Evolutionary conservation across 2,888 invertebrate genomes (phyloP), one percentile per base, ranked within the genome.

Genomic region (Gymnoscelis rufifasciata): DNA sequence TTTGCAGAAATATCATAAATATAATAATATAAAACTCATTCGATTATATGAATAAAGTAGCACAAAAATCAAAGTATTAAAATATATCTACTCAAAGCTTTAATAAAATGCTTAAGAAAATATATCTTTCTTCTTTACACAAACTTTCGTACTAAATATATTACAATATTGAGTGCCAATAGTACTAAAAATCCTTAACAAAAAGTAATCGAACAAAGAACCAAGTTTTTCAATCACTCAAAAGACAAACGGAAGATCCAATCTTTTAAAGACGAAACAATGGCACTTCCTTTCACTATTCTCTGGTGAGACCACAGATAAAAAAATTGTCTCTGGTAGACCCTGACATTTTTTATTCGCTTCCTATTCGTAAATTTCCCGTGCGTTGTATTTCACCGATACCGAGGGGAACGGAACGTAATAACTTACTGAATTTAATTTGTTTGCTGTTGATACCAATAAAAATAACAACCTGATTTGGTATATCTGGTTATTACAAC

Each of bases 321-420:
- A 19, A 19, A 19, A 19, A 19, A 19, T 3, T 19, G 19, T 19
- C 19, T 19, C 5, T 19, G 19, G 19, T 19, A 19, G 19, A 19
- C 19, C 19, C 40, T 37, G 26, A 52, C 42, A 43, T 53, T 49
- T 51, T 51, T 50, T 49, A 49, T 50, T 43, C 43, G 38, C 19
- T 42, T 52, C 39, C 35, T 47, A 38, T 52, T 43, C 35, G 30
- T 26, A 48, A 36, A 40, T 47, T 15, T 42, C 33, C 42, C 12
- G 41, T 50, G 52, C 50, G 49, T 47, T 33, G 50, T 43, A 30
- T 47, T 48, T 19, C 43, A 43, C 43, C 43, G 39, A 38, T 27
- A 38, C 50, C 50, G 28, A 36, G 10, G 52, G 50, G 43, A 50
- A 23, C 8, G 50, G 36, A 50, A 53, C 50, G 50, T 53, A 53